phyloP scores from a whole-genome alignment of 2,797 vertebrate genomes.

The Perodicticus potto region DNA sequence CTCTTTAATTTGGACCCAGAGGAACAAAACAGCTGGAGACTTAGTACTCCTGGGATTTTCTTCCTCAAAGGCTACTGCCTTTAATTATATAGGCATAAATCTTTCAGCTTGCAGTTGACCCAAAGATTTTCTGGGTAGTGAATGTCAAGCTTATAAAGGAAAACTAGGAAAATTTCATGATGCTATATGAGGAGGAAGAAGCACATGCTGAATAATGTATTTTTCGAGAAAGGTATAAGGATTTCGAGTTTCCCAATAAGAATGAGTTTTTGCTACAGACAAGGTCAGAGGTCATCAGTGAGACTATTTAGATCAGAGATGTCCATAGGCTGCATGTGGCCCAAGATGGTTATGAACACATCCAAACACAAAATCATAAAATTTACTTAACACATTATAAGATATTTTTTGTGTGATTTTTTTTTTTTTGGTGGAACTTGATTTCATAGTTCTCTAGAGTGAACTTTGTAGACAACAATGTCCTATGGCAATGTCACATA shows the following conservation, averaged over 20 bases:
- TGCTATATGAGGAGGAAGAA: not conserved
- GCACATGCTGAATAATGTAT: not conserved
- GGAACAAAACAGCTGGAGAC: conserved; percentile 18
- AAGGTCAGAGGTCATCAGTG: not conserved
- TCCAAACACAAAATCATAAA: too few species aligned
- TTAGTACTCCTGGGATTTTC: conserved; percentile 10
- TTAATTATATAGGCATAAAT: conserved; percentile 27
- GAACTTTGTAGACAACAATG: too few species aligned
- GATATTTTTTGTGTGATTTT: too few species aligned
- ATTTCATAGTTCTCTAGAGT: too few species aligned
- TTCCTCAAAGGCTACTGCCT: conserved; percentile 5
- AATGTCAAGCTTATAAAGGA: not conserved
- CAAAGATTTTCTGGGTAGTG: not conserved
- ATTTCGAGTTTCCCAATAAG: not conserved
- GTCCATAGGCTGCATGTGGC: too few species aligned
- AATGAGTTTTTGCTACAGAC: not conserved
- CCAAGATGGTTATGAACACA: too few species aligned
- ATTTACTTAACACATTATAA: too few species aligned
- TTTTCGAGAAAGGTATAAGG: not conserved
- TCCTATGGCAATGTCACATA: too few species aligned
- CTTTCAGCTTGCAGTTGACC: not conserved
- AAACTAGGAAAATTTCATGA: not conserved
- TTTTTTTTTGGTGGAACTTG: too few species aligned
- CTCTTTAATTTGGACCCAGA: conserved; percentile 55
- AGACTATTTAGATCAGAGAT: not conserved